Base-by-base conservation (phyloP, 1,140 invertebrate species). In the Drosophila rhopaloa region DNA sequence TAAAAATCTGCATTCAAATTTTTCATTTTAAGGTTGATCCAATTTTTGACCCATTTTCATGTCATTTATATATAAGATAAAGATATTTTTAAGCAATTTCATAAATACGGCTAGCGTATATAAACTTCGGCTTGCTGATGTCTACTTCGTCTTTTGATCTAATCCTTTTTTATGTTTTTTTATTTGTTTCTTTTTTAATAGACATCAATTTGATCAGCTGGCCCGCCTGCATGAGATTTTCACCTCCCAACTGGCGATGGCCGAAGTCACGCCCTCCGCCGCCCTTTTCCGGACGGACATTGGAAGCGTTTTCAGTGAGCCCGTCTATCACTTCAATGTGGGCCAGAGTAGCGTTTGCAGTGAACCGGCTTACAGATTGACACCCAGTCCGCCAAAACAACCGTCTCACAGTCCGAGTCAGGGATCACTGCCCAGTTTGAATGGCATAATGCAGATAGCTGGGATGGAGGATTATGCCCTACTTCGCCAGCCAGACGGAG, bases 401-500 rank as follows among this genome's bases (percentile, higher is more conserved):
- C 86, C 79, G 0, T 92, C 91, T 27, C 81, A 91, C 51, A 92
- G 91, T 46, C 92, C 92, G 14, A 92, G 91, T 41, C 91, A 92
- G 53, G 89, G 84, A 19, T 92, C 90, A 29, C 58, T 92, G 55
- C 92, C 91, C 55, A 92, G 92, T 32, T 43, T 92, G 35, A 92
- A 92, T 58, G 92, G 91, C 50, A 92, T 92, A 27, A 94, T 94
- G 80, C 93, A 93, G 56, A 94, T 94, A 44, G 93, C 93, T 7
- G 92, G 96, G 77, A 95, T 97, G 91, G 91, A 92, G 37, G 91
- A 92, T 53, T 92, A 92, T 61, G 96, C 96, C 4, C 95, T 95
- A 62, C 92, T 97, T 11, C 94, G 96, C 79, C 97, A 97, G 93
- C 97, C 97, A 1, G 97, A 98, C 86, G 97, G 97, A 41, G 97